These are phyloP conservation scores for Mus spretus DNA, from an alignment of 2,797 vertebrate species.

Conservation along the genomic window DNA sequence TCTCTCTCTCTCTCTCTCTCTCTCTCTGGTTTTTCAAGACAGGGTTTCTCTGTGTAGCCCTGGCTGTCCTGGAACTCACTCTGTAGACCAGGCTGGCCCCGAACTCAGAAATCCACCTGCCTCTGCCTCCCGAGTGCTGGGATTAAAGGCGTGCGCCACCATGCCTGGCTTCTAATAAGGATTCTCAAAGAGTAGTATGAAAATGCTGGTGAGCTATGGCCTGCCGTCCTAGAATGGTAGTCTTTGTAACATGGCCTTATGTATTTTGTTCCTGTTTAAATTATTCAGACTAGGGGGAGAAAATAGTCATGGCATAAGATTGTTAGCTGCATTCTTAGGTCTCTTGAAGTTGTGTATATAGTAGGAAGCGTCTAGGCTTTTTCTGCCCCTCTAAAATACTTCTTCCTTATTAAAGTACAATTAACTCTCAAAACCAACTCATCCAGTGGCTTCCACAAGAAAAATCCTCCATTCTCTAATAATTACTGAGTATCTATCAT, in stretches of 20 bases:
- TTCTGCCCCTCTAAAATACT: not conserved
- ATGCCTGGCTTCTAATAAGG: not conserved
- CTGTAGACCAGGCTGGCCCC: too few relatives aligned
- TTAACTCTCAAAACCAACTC: not conserved
- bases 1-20: too few relatives aligned
- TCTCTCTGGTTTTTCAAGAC: too few relatives aligned
- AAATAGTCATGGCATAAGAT: not conserved
- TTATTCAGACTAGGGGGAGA: not conserved
- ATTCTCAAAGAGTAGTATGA: not conserved
- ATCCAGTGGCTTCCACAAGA: slow-evolving; percentile 1
- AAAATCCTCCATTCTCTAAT: slow-evolving; percentile 32
- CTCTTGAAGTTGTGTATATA: not conserved
- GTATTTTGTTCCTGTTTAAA: not conserved
- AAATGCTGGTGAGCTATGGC: too few relatives aligned
- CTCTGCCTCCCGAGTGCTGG: too few relatives aligned
- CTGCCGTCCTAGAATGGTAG: not conserved
- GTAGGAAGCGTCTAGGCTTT: not conserved
- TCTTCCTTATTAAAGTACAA: slow-evolving; percentile 4
- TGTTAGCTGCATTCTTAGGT: not conserved
- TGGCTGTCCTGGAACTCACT: too few relatives aligned
- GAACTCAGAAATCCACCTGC: too few relatives aligned
- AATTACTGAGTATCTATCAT: not conserved
- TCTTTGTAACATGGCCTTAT: not conserved
- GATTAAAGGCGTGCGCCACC: too few relatives aligned
- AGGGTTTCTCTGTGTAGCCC: too few relatives aligned